Evolutionary conservation across 2,888 invertebrate genomes (phyloP), one percentile per base, ranked within the genome.

Genomic region (Thecophora atra): DNA sequence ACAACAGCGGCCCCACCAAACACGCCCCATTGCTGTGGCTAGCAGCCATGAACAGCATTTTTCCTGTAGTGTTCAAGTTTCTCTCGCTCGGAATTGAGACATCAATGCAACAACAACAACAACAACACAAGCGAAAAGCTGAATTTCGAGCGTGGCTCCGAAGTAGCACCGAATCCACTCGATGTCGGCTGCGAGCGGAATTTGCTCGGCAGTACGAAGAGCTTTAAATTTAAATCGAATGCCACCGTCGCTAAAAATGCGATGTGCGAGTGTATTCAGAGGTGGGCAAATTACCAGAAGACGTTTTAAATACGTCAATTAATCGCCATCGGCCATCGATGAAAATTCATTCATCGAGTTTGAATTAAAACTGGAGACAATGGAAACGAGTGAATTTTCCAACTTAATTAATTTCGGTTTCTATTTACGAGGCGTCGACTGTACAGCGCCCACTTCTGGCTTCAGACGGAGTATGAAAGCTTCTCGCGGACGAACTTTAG

Each of bases 21-120:
- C 52, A 70, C 70, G 70, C 63, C 62, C 70, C 63, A 70, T 69
- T 51, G 62, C 51, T 21, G 68, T n/a, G 26, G 60, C n/a, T 30
- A 70, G 70, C 51, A 52, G 52, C 70, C 70, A 51, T 68, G 62
- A 70, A 70, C 63, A 68, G 44, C 60, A 26, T 68, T 68, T 42
- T 56, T 58, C 58, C 58, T 58, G 68, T 58, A 68, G 63, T 37
- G 21, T 28, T 30, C 52, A 62, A 51, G 52, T 63, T 51, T 47
- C 19, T 47, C 63, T 47, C 15, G 52, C 30, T 51, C 51, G 37
- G 62, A 70, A 70, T 70, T 70, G 70, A 70, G 70, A 70, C 63
- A 63, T 70, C 70, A 70, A 70, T 52, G 62, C 51, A 19, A 47
- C 30, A 54, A 37, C 54, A 42, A 30, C 67, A 54, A 21, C 56